Conservation (phyloP, 37 sponge, comb jelly and placozoan genomes). For the Ianthella basta region DNA sequence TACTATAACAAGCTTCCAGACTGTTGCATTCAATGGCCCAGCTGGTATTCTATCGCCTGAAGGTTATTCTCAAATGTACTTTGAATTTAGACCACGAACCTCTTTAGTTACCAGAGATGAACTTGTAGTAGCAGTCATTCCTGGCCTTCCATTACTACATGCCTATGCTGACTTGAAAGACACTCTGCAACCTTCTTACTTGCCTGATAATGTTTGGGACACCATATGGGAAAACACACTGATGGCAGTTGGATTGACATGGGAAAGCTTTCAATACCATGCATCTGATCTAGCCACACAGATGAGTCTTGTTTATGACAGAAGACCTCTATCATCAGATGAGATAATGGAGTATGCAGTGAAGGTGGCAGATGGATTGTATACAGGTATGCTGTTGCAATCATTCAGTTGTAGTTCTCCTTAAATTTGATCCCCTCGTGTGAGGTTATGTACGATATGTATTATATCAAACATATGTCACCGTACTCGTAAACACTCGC, state of each 20-base stretch:
- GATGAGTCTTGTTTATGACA: conserved; percentile 23
- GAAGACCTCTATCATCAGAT: background rate
- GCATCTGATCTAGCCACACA: conserved; percentile 25
- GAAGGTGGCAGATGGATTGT: conserved; percentile 38
- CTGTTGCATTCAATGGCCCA: conserved; percentile 25
- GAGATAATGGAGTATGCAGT: conserved; percentile 22
- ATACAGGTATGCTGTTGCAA: background rate
- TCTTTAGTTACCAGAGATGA: background rate
- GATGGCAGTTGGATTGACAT: conserved; percentile 27
- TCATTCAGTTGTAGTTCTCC: too few relatives aligned
- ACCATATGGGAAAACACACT: conserved; percentile 34
- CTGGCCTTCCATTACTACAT: background rate
- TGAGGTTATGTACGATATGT: too few relatives aligned
- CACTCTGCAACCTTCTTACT: background rate
- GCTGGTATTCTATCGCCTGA: conserved; percentile 32
- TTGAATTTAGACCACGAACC: background rate
- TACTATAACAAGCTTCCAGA: too few relatives aligned
- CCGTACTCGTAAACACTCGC: too few relatives aligned
- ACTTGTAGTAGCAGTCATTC: background rate
- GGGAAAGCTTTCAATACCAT: background rate
- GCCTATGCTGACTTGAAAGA: background rate
- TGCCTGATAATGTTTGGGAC: conserved; percentile 29
- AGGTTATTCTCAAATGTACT: background rate
- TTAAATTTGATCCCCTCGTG: too few relatives aligned
- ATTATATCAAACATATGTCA: too few relatives aligned